Percentiles rank a stretch among this genome's conserved stretches.
These are phyloP conservation scores for Propithecus perrieri DNA, from an alignment of 2,797 vertebrate genomes.

Conservation along the genomic window DNA sequence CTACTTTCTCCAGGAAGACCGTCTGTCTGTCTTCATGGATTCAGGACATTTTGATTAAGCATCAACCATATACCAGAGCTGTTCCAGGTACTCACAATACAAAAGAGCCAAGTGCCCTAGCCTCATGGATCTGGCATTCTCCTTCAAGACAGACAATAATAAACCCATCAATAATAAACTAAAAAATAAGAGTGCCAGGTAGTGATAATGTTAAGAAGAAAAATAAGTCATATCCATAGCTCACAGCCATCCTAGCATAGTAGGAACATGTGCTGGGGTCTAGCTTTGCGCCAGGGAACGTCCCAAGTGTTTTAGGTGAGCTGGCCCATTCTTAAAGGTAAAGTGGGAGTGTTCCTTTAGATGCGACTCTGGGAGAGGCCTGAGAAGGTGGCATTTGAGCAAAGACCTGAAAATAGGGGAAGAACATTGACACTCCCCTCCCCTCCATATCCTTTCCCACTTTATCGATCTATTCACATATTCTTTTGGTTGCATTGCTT, in stretches of 20 bases:
- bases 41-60: not conserved
- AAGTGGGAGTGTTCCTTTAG: not conserved
- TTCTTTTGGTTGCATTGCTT: rapidly evolving
- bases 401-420: not conserved
- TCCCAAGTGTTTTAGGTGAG: not conserved
- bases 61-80: not conserved
- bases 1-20: not conserved
- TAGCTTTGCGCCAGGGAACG: not conserved
- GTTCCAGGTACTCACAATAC: not conserved
- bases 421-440: rapidly evolving
- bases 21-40: not conserved
- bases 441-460: not conserved
- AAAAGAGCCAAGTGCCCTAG: not conserved
- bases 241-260: rapidly evolving
- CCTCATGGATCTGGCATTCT: not conserved
- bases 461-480: not conserved
- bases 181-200: not conserved
- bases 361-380: rapidly evolving
- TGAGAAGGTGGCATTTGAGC: no score
- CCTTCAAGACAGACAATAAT: not conserved
- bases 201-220: not conserved
- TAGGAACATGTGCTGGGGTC: rapidly evolving
- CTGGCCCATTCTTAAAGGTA: rapidly evolving
- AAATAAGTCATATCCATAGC: rapidly evolving
- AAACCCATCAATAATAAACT: not conserved